Evolutionary conservation across 2,888 invertebrate genomes (phyloP).

Genomic region (Tinea trinotella): DNA sequence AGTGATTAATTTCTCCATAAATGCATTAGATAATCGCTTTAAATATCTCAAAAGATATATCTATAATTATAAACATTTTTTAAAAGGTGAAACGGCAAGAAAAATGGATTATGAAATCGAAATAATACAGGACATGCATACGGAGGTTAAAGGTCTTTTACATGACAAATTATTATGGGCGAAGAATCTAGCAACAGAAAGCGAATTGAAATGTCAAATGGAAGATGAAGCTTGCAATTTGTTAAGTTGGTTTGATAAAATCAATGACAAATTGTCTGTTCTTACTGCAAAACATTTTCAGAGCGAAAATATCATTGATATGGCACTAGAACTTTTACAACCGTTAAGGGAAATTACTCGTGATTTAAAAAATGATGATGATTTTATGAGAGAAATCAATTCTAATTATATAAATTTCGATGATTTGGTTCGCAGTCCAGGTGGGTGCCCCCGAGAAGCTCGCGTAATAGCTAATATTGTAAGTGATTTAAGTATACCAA

Average conservation of each 20-base stretch:
- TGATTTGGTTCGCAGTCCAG: conserved; percentile 43
- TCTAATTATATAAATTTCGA: conserved; percentile 38
- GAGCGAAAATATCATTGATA: conserved; percentile 22
- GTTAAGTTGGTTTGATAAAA: conserved; percentile 51
- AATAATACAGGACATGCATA: conserved; percentile 60
- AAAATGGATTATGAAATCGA: conserved; percentile 47
- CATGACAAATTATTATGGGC: conserved; percentile 44
- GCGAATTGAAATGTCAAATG: conserved; percentile 40
- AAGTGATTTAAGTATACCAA: conserved; percentile 41
- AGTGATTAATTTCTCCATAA: conserved; percentile 48
- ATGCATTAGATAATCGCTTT: conserved; percentile 40
- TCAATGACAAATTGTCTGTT: conserved; percentile 43
- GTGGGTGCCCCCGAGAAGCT: conserved; percentile 46
- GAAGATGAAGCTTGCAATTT: conserved; percentile 38
- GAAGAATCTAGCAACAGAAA: conserved; percentile 32
- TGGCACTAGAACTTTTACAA: not conserved
- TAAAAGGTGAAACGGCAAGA: conserved; percentile 36
- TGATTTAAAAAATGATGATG: not conserved
- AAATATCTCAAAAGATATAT: conserved; percentile 49
- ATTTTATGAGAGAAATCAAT: conserved; percentile 39
- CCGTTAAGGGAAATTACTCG: not conserved
- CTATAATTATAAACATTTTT: conserved; percentile 32
- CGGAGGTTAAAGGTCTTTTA: conserved; percentile 36
- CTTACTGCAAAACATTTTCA: conserved; percentile 42
- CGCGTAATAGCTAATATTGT: conserved; percentile 50